Base-by-base conservation (phyloP, 2,113 vertebrate genomes). In the Anhinga rufa region DNA sequence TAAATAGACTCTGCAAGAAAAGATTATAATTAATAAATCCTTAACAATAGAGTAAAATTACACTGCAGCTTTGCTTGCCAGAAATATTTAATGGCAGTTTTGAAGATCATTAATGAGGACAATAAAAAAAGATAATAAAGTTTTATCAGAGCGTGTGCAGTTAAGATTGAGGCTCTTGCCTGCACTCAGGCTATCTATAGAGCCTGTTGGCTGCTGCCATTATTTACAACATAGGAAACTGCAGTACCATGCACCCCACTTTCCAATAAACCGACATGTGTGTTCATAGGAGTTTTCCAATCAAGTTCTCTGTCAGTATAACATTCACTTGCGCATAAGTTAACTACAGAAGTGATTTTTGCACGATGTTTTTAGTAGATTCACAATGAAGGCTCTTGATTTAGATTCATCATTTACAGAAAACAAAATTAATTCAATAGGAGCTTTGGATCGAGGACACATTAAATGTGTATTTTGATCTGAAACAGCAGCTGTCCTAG, bases 11-110 rank as follows among this genome's bases (percentile, higher is more conserved):
- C 77, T 55, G 74, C 77, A 87, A 95, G 95, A 97, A 98, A 97
- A 98, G 85, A 97, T 95, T 93, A 97, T 97, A 97, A 97, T 97
- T 97, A 98, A 97, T 98, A 98, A 98, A 96, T 96, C 92, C 95
- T 96, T 96, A 96, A 95, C 87, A 96, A 90, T 95, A 96, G 52
- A 91, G 62, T 92, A 95, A 95, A 97, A 96, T 88, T 97, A 95
- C 42, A 88, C 49, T 38, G 42, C 90, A 96, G 83, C 49, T 90
- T 71, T 74, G 51, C 90, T 97, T 96, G 93, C 93, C 90, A 97
- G 87, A 97, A 95, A 96, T 92, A 96, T 76, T 97, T 96, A 96
- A 93, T 10, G 14, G 72, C 52, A 92, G 79, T 96, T 97, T 93
- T 94, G 62, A 97, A 95, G 62, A 95, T 58, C 74, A 72, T 94